phyloP scores from a whole-genome alignment of 2,797 vertebrate genomes.

The Pempheris klunzingeri region DNA sequence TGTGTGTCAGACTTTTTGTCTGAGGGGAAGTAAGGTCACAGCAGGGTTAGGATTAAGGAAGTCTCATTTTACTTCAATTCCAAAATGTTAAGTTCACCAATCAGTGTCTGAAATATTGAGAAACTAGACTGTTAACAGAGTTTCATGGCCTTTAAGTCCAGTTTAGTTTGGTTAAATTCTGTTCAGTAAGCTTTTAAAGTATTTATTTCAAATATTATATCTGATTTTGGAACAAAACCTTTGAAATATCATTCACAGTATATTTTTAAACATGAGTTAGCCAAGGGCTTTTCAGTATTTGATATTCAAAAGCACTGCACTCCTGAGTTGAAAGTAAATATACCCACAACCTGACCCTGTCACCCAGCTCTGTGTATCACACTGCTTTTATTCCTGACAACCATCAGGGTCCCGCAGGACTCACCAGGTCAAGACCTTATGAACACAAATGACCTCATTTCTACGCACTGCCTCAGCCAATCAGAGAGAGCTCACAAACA shows the following conservation, averaged over 20 bases:
- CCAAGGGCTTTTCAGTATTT: neutral
- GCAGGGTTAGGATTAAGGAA: neutral
- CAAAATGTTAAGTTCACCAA: neutral
- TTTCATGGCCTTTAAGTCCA: neutral
- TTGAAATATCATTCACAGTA: no score
- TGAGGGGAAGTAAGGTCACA: constrained; percentile 5
- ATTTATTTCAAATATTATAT: neutral
- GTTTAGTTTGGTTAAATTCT: neutral
- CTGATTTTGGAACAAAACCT: no score
- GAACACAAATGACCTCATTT: constrained; percentile 42
- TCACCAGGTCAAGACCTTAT: constrained; percentile 31
- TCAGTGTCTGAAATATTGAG: neutral
- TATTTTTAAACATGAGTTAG: neutral
- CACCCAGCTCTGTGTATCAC: neutral
- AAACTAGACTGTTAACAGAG: neutral
- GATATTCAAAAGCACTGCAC: neutral
- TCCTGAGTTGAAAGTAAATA: constrained; percentile 5
- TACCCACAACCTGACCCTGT: neutral
- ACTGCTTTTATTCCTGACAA: constrained; percentile 11
- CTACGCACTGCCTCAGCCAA: constrained; percentile 17
- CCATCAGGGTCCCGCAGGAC: constrained; percentile 9
- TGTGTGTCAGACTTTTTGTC: constrained; percentile 14
- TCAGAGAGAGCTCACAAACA: neutral
- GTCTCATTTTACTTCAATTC: neutral
- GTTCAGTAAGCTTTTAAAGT: neutral